phyloP scores from a whole-genome alignment of 2,113 vertebrate genomes.

The Balaeniceps rex region DNA sequence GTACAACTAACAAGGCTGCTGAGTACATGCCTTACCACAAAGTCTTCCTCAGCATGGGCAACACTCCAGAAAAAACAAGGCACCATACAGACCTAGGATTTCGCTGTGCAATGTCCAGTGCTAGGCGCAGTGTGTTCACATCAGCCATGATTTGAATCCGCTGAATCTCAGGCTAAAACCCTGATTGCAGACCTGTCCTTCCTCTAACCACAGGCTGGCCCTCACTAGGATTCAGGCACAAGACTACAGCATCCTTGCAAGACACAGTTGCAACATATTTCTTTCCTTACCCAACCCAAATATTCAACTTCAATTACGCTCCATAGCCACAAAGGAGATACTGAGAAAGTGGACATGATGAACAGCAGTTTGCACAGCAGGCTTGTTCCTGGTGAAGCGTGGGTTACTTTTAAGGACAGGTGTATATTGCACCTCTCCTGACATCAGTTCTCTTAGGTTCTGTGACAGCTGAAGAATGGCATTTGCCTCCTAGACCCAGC shows the following conservation, averaged over 20 bases:
- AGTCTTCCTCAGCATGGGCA: background rate
- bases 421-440: background rate
- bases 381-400: background rate
- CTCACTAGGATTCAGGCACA: background rate
- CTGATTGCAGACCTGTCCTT: background rate
- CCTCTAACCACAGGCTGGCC: background rate
- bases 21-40: background rate
- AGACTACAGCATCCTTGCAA: background rate
- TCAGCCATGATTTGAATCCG: background rate
- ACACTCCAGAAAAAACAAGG: background rate
- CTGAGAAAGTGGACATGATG: background rate
- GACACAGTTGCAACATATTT: background rate
- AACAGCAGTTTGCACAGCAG: background rate
- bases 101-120: background rate
- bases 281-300: background rate
- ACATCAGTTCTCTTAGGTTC: background rate
- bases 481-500: background rate
- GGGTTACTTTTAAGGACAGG: background rate
- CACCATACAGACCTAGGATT: background rate
- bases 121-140: background rate
- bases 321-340: background rate
- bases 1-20: background rate
- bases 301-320: background rate
- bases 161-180: background rate
- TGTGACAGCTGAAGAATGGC: background rate